Evolutionary conservation across 2,797 vertebrate species (phyloP).

Genomic region (Periophthalmus magnuspinnatus): DNA sequence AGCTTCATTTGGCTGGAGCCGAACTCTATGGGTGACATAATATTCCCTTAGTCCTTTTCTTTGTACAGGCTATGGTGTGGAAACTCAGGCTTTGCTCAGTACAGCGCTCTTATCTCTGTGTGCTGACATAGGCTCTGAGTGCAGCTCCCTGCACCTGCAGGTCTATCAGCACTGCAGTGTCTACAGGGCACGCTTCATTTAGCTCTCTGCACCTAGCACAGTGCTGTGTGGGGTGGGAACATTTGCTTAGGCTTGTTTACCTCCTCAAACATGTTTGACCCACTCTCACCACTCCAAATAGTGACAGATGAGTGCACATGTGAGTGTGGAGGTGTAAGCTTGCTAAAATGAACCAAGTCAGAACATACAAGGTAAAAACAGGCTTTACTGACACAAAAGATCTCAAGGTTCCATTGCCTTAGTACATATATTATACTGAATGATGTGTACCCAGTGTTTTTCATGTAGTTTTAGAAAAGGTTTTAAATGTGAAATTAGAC

Average conservation of each 20-base stretch:
- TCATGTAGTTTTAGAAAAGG: too few relatives aligned
- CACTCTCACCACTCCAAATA: constrained; percentile 26
- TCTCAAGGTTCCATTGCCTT: neutral
- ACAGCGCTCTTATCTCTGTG: constrained; percentile 31
- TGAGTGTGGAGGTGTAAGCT: constrained; percentile 5
- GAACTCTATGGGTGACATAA: too few relatives aligned
- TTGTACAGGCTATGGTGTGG: too few relatives aligned
- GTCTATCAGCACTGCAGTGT: constrained; percentile 52
- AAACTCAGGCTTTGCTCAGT: too few relatives aligned
- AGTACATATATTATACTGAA: neutral
- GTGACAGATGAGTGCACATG: constrained; percentile 14
- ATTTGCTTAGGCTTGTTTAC: constrained; percentile 35
- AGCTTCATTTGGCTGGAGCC: too few relatives aligned
- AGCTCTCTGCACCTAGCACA: constrained; percentile 54
- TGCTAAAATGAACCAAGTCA: neutral
- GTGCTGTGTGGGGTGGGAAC: constrained; percentile 28
- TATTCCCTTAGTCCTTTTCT: too few relatives aligned
- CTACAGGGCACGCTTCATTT: constrained; percentile 47
- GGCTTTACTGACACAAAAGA: too few relatives aligned
- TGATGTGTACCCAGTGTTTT: neutral
- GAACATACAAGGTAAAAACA: neutral
- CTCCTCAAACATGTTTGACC: constrained; percentile 34
- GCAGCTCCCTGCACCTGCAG: constrained; percentile 33
- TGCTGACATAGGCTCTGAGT: constrained; percentile 25
- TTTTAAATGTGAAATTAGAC: too few relatives aligned